Evolutionary conservation across 2,113 vertebrate species (phyloP).

Genomic region (Chaetodon auriga): DNA sequence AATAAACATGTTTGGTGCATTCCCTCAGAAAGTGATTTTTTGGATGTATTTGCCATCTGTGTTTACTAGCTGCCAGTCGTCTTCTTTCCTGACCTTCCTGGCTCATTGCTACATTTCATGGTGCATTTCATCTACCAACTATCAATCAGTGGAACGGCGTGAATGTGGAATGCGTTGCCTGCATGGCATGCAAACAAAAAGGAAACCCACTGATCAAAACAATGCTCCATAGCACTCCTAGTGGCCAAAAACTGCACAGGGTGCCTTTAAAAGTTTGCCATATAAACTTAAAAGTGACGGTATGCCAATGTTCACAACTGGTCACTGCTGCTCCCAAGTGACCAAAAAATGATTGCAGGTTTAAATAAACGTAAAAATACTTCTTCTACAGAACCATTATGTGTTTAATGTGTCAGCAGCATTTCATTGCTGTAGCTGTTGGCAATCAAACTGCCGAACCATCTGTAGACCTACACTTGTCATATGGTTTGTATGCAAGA

Average conservation of each 20-base stretch:
- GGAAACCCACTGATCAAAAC: not conserved
- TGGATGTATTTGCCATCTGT: not conserved
- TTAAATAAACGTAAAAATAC: too few relatives aligned
- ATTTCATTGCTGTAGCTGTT: not conserved
- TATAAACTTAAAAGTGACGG: not conserved
- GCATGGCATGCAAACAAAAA: conserved; percentile 1
- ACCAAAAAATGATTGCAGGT: not conserved
- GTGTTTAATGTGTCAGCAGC: not conserved
- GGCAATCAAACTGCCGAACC: not conserved
- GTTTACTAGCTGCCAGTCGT: not conserved
- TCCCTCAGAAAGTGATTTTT: not conserved
- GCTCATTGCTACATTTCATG: not conserved
- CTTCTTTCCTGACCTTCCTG: not conserved
- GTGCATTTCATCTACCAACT: not conserved
- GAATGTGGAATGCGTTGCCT: not conserved
- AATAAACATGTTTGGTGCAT: not conserved
- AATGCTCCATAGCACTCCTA: not conserved
- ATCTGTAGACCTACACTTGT: not conserved
- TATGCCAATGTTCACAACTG: not conserved
- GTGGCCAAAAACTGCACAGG: too few relatives aligned
- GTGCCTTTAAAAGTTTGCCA: not conserved
- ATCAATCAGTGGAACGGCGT: not conserved
- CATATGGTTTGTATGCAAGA: not conserved
- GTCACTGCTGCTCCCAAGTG: not conserved
- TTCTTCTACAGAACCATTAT: too few relatives aligned